These are phyloP conservation scores for Mormoops blainvillei DNA, from an alignment of 2,113 vertebrate species.

Conservation along the genomic window DNA sequence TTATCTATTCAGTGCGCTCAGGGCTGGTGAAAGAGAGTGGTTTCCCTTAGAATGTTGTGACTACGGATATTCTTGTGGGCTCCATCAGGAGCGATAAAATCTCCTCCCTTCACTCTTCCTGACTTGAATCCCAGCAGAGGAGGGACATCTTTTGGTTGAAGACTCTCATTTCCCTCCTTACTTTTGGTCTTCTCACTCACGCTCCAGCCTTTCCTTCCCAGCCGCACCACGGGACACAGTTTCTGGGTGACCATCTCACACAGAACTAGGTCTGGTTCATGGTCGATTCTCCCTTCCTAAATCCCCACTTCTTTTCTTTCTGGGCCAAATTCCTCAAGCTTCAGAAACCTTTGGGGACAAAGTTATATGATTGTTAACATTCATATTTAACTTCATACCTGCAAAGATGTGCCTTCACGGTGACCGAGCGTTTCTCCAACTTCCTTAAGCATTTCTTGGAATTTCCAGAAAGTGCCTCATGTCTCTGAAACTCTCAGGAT, in stretches of 20 bases:
- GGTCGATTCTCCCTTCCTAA: background rate
- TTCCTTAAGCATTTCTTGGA: background rate
- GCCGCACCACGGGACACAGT: background rate
- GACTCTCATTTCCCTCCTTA: background rate
- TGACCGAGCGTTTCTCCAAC: background rate
- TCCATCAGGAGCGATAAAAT: background rate
- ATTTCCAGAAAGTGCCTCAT: background rate
- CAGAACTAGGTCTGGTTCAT: background rate
- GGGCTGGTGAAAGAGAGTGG: background rate
- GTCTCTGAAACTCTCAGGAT: background rate
- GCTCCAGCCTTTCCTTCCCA: background rate
- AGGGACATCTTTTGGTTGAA: background rate
- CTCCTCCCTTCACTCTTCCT: background rate
- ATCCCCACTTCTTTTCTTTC: background rate
- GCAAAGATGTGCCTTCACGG: background rate
- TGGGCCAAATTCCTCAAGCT: background rate
- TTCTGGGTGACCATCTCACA: background rate
- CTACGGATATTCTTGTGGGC: background rate
- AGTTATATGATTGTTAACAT: background rate
- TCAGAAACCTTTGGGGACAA: background rate
- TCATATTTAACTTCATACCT: background rate
- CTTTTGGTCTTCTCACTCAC: background rate
- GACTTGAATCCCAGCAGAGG: background rate
- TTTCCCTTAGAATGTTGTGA: background rate
- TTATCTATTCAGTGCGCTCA: background rate